These are phyloP conservation scores for Diadema setosum DNA, from an alignment of 35 echinoderm and acorn worm genomes.

Conservation along the genomic window DNA sequence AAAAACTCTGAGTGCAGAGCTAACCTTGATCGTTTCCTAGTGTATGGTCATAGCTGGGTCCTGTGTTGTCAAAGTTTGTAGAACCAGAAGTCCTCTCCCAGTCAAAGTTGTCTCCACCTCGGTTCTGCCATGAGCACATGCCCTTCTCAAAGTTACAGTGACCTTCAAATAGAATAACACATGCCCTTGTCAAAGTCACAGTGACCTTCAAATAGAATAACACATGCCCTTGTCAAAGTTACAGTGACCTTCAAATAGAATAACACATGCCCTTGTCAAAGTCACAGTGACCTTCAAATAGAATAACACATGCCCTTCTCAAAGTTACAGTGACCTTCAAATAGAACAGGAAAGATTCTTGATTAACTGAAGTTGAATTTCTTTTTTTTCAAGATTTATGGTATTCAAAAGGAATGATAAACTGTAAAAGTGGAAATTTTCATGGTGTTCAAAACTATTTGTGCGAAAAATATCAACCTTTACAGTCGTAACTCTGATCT, in stretches of 20 bases:
- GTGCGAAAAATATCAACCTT: too few relatives aligned
- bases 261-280: constrained; percentile 91
- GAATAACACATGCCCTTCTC: constrained; percentile 39
- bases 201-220: too few relatives aligned
- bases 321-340: constrained; percentile 64
- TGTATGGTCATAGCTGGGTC: background rate
- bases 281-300: constrained; percentile 23
- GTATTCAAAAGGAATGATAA: too few relatives aligned
- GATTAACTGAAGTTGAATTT: too few relatives aligned
- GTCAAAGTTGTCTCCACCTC: constrained; percentile 62
- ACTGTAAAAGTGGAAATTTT: too few relatives aligned
- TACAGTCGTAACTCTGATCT: too few relatives aligned
- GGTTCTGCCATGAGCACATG: constrained; percentile 63
- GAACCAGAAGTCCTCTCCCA: constrained; percentile 51
- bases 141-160: constrained; percentile 76
- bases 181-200: too few relatives aligned
- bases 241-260: constrained; percentile 33
- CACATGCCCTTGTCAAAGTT: constrained; percentile 66
- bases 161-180: background rate
- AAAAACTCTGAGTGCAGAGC: too few relatives aligned
- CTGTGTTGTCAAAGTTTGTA: background rate
- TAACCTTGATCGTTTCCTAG: background rate
- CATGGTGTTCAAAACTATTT: too few relatives aligned
- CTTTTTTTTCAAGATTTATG: too few relatives aligned
- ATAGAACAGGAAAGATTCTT: too few relatives aligned